Percentiles rank a stretch among this genome's conserved stretches.
These are phyloP conservation scores for Callyntrura sp. DNA, from an alignment of 2,888 invertebrate species.

Conservation along the genomic window DNA sequence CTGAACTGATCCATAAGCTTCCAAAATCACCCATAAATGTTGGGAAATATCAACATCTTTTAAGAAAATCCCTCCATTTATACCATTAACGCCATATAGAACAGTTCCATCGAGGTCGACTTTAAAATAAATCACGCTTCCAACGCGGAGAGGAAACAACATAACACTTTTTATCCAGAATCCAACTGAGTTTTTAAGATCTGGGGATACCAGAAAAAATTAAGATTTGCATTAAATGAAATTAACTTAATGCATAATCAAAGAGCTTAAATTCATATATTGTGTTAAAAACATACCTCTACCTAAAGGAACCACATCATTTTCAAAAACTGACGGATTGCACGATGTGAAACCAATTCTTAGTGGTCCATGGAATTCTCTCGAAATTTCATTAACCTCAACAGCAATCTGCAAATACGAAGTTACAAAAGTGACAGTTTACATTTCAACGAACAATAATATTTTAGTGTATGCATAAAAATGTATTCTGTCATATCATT, in stretches of 20 bases:
- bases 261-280: too few relatives aligned
- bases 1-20: conserved; percentile 77
- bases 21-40: conserved; percentile 73
- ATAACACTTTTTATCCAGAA: conserved; percentile 74
- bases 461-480: neutral
- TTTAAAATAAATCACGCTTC: conserved; percentile 53
- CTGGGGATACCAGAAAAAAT: conserved; percentile 16
- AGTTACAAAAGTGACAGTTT: neutral
- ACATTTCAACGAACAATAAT: too few relatives aligned
- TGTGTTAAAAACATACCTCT: conserved; percentile 29
- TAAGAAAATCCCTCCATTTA: conserved; percentile 66
- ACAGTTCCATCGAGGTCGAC: conserved; percentile 69
- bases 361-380: conserved; percentile 70
- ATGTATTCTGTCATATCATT: neutral
- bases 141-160: conserved; percentile 50
- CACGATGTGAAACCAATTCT: conserved; percentile 78
- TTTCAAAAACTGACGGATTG: conserved; percentile 64
- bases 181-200: conserved; percentile 53
- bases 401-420: conserved; percentile 65
- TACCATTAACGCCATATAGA: conserved; percentile 67
- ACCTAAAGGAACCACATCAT: conserved; percentile 48
- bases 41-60: conserved; percentile 47
- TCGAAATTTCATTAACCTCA: conserved; percentile 62
- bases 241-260: neutral
- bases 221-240: neutral